These are phyloP conservation scores for Emmelina monodactyla DNA, from an alignment of 2,888 invertebrate species.

Conservation along the genomic window DNA sequence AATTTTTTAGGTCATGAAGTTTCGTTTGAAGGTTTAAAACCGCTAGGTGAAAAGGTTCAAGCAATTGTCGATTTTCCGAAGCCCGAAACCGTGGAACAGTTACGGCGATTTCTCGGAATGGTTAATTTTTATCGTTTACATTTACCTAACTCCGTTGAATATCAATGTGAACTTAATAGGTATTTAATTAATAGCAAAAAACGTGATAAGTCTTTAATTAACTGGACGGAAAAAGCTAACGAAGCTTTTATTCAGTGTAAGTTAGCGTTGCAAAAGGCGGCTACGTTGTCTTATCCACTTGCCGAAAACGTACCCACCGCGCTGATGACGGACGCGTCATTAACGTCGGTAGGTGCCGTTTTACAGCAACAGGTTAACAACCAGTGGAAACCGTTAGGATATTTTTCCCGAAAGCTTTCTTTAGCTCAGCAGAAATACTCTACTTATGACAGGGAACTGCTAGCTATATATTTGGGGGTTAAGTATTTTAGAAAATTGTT, in stretches of 20 bases:
- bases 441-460: conserved; percentile 14
- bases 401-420: conserved; percentile 23
- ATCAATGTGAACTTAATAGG: conserved; percentile 3
- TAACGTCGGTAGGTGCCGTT: conserved; percentile 24
- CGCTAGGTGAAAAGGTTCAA: conserved; percentile 13
- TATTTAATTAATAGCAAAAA: conserved; percentile 2
- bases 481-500: conserved; percentile 13
- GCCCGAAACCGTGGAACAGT: conserved; percentile 7
- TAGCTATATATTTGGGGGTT: conserved; percentile 13
- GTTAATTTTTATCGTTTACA: conserved; percentile 7
- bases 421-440: conserved; percentile 13
- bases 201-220: conserved; percentile 12
- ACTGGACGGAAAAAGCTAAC: conserved; percentile 15
- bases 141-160: conserved; percentile 1
- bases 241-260: conserved; percentile 19
- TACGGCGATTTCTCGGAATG: conserved; percentile 9
- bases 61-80: conserved; percentile 4
- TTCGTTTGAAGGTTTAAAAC: conserved; percentile 5
- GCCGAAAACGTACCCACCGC: conserved; percentile 15
- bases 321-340: conserved; percentile 26
- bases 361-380: too few species aligned
- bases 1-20: conserved; percentile 8
- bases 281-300: conserved; percentile 22
- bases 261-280: conserved; percentile 16
- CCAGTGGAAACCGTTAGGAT: too few species aligned